These are phyloP conservation scores for Synanthedon andrenaeformis DNA, from an alignment of 2,888 invertebrate species.

Conservation along the genomic window DNA sequence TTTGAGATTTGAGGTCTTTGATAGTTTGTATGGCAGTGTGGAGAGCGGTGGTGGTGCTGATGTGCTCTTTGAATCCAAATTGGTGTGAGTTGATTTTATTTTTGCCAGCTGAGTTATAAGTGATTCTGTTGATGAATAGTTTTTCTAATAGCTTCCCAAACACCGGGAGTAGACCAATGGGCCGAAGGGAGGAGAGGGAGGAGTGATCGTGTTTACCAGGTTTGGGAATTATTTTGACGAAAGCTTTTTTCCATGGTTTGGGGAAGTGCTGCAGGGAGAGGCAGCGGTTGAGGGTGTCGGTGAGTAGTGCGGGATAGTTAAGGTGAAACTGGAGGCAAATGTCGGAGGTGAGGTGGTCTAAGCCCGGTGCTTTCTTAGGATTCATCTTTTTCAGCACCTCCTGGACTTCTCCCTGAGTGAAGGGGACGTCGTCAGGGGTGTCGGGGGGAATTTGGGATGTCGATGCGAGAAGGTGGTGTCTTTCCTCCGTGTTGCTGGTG, in stretches of 20 bases:
- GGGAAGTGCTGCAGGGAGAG: slow-evolving; percentile 4
- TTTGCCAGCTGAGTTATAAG: not conserved
- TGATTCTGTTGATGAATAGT: slow-evolving; percentile 4
- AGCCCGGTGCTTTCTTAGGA: not conserved
- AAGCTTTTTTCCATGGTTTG: slow-evolving; percentile 11
- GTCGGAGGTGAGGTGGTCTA: slow-evolving; percentile 1
- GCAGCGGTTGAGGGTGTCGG: not conserved
- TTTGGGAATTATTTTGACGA: slow-evolving; percentile 16
- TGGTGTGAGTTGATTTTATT: slow-evolving; percentile 1
- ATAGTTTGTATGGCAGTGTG: not conserved
- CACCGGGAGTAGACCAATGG: slow-evolving; percentile 12
- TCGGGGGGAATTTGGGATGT: not conserved
- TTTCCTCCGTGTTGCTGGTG: not conserved
- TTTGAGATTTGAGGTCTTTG: not conserved
- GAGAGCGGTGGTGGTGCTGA: slow-evolving; percentile 7
- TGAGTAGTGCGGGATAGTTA: not conserved
- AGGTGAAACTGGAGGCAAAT: not conserved
- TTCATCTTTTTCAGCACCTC: not conserved
- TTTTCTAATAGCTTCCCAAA: slow-evolving; percentile 12
- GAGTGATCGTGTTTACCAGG: slow-evolving; percentile 8
- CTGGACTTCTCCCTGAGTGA: not conserved
- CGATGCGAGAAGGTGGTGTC: not conserved
- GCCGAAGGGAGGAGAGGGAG: slow-evolving; percentile 9
- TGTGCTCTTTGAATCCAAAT: slow-evolving; percentile 11
- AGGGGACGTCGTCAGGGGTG: not conserved